Base-by-base conservation (phyloP, 2,113 vertebrate genomes). In the Nanorana parkeri region DNA sequence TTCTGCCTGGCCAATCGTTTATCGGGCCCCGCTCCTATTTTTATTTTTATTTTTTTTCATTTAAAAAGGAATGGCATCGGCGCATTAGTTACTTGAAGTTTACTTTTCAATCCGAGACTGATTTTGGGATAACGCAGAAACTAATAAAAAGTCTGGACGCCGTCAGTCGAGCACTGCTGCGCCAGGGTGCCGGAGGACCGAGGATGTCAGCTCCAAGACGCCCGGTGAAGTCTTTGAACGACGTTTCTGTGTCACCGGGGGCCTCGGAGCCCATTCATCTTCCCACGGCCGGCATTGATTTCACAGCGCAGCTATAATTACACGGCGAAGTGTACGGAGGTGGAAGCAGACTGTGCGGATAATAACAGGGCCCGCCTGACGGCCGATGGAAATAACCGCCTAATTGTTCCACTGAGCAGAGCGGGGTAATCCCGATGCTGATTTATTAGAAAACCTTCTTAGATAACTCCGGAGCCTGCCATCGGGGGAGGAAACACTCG, bases 351-450 rank as follows among this genome's bases (percentile, higher is more conserved):
- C 80, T 67, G 54, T 75, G 80, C 64, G 21, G 80, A 83, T 83
- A 83, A 83, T 83, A 83, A 75, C 72, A 68, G 80, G 23, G 63
- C 72, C 80, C 80, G 76, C 72, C 71, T 83, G 80, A 83, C 65
- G 60, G 72, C 71, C 61, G 64, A 68, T n/a, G 80, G 71, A 83
- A 83, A 83, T 76, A 83, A 83, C 29, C 65, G 54, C 32, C 80
- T 83, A 83, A 83, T 83, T 83, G 80, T 83, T 76, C 80, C 66
- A 60, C 71, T 51, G 71, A 83, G 80, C 24, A 16, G 80, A 76
- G 80, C 66, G 68, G 80, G 75, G 64, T 68, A 68, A 83, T 83
- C 71, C 63, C 60, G 80, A 83, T 32, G 19, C 71, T 76, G 80
- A 83, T 83, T 83, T 83, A 83, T 83, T 76, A 72, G 71, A 68